Evolutionary conservation across 2,113 vertebrate species (phyloP).

Genomic region (Tichodroma muraria): DNA sequence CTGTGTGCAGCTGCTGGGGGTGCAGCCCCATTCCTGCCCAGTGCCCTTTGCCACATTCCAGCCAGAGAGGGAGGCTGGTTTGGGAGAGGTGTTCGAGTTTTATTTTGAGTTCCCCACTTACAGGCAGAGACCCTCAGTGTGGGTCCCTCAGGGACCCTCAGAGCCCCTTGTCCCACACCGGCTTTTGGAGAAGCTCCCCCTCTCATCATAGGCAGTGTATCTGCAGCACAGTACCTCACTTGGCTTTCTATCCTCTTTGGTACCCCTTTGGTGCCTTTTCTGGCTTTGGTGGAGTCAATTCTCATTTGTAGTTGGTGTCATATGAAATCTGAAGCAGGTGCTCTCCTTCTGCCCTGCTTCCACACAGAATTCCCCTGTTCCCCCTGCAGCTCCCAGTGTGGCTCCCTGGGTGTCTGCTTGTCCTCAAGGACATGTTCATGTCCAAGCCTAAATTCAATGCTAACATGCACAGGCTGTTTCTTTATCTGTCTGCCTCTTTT

Average conservation of each 20-base stretch:
- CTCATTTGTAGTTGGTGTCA: not conserved
- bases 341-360: not conserved
- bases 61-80: not conserved
- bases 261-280: not conserved
- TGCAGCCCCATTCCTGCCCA: not conserved
- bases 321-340: not conserved
- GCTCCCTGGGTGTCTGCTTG: not conserved
- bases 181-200: not conserved
- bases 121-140: not conserved
- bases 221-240: not conserved
- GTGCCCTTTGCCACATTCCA: not conserved
- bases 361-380: not conserved
- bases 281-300: not conserved
- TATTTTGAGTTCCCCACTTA: not conserved
- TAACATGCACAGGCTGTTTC: not conserved
- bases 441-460: not conserved
- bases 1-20: not conserved
- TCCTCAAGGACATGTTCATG: accelerated
- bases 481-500: not conserved
- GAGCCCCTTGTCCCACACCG: accelerated
- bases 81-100: not conserved
- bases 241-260: not conserved
- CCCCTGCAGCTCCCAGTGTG: not conserved
- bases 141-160: too few relatives aligned
- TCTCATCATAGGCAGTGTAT: accelerated